Conservation (phyloP, 2,888 invertebrate genomes). For the Julus scandinavius region DNA sequence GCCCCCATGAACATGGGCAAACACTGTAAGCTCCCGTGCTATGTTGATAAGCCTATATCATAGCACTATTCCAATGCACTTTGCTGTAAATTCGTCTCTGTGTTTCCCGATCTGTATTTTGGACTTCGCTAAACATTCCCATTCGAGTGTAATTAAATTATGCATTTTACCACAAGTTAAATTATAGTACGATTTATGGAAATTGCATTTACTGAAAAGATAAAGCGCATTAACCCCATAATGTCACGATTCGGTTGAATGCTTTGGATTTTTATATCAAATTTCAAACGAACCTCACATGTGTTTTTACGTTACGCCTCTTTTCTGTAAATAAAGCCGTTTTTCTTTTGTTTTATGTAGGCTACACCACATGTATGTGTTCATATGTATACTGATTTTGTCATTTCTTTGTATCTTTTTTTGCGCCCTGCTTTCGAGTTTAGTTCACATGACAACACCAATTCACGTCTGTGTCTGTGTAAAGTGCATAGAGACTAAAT, state of each 20-base stretch:
- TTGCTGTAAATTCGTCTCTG: background rate
- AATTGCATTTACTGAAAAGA: background rate
- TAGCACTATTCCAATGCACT: no score
- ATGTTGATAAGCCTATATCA: background rate
- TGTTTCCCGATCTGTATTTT: background rate
- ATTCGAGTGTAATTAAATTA: background rate
- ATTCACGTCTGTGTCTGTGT: background rate
- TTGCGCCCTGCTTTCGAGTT: background rate
- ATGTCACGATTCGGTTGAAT: background rate
- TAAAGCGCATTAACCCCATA: background rate
- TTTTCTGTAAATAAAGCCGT: no score
- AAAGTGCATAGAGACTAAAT: background rate
- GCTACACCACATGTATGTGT: no score
- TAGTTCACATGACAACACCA: background rate
- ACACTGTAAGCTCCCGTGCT: background rate
- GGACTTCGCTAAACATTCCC: background rate
- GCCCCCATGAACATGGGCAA: background rate
- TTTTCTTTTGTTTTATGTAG: no score
- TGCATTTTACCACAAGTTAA: background rate
- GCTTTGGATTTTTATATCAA: no score
- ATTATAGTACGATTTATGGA: background rate
- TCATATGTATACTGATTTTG: no score
- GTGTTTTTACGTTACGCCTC: no score
- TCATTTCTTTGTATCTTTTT: background rate
- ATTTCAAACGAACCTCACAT: no score